Evolutionary conservation across 2,888 invertebrate genomes (phyloP).

Genomic region (Junonia oenone): DNA sequence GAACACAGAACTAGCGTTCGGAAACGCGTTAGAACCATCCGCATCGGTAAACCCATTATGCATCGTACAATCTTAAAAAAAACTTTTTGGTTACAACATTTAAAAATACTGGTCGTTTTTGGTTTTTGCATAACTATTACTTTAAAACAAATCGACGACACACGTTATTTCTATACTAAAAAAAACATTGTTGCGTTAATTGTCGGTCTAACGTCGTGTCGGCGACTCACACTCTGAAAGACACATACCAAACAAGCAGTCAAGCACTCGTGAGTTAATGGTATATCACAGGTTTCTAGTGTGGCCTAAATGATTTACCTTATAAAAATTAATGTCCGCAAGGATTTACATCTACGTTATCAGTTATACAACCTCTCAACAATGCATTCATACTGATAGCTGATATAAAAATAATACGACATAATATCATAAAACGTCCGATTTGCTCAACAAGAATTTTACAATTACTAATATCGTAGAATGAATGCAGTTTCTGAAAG

Average conservation of each 20-base stretch:
- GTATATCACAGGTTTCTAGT: constrained; percentile 76
- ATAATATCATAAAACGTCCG: constrained; percentile 14
- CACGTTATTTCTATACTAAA: constrained; percentile 23
- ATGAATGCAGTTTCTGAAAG: not conserved
- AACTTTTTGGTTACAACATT: constrained; percentile 61
- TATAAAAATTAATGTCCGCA: constrained; percentile 24
- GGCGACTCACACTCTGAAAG: constrained; percentile 47
- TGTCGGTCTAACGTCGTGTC: constrained; percentile 23
- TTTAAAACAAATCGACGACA: constrained; percentile 23
- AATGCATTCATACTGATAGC: constrained; percentile 28
- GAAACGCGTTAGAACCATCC: constrained; percentile 38
- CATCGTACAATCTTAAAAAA: constrained; percentile 32
- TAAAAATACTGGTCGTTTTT: constrained; percentile 74
- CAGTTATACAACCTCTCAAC: constrained; percentile 30
- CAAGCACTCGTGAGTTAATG: constrained; percentile 61
- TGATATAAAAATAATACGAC: constrained; percentile 16
- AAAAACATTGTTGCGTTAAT: constrained; percentile 17
- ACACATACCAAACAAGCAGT: constrained; percentile 59
- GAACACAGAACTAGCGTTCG: constrained; percentile 30
- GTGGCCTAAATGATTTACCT: constrained; percentile 65
- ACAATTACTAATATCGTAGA: constrained; percentile 1
- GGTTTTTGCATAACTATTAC: constrained; percentile 39
- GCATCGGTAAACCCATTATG: constrained; percentile 49
- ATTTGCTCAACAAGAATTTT: constrained; percentile 2
- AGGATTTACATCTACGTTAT: constrained; percentile 21